phyloP scores from a whole-genome alignment of 2,888 invertebrate genomes.

The Acanthosepion lycidas region DNA sequence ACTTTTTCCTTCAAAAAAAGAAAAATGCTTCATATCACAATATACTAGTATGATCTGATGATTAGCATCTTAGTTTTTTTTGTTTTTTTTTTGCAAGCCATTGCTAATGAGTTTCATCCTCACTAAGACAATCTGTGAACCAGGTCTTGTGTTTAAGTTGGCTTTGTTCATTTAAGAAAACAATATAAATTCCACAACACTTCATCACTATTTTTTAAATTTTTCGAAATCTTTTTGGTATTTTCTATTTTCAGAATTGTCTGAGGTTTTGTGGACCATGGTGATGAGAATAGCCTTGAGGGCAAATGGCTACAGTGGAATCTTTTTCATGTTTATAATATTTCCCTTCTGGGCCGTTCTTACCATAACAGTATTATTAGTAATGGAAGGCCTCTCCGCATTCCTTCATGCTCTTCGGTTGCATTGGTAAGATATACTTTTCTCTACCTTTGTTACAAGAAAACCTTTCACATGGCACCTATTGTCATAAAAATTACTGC shows the following conservation, averaged over 20 bases:
- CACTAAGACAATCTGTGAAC: not conserved
- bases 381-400: constrained; percentile 99
- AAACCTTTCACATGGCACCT: not conserved
- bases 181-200: not conserved
- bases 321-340: constrained; percentile 84
- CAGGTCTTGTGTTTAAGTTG: not conserved
- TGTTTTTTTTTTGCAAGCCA: no score
- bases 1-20: no score
- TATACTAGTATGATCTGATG: not conserved
- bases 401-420: constrained; percentile 98
- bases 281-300: constrained; percentile 86
- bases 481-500: not conserved
- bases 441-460: not conserved
- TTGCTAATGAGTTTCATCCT: not conserved
- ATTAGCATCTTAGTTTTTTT: not conserved
- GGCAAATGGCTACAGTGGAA: constrained; percentile 78
- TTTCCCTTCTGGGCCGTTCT: constrained; percentile 95
- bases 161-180: not conserved
- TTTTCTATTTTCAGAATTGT: constrained; percentile 79
- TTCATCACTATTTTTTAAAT: not conserved
- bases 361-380: constrained; percentile 93
- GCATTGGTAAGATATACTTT: constrained; percentile 85
- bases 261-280: constrained; percentile 90
- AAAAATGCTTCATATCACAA: no score
- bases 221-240: not conserved